Base-by-base conservation (phyloP, 2,888 invertebrate genomes). In the Hartigia nigra region DNA sequence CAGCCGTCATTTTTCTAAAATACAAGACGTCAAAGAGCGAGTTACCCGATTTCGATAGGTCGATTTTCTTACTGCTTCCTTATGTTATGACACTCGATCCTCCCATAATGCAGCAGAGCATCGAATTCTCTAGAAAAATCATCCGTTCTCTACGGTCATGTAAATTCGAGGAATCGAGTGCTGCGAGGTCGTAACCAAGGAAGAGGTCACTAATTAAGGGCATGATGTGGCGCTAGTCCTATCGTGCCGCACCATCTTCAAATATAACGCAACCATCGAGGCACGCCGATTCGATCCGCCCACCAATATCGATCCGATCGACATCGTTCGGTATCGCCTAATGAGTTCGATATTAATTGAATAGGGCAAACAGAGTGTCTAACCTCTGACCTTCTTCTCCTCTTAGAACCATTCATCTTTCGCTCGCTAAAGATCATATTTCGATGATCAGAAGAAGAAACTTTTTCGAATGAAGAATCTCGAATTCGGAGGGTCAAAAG, bases 141-240 rank as follows among this genome's bases (percentile, higher is more conserved):
- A 55, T 55, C 23, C 23, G 14, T 23, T 9, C 55, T 55, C 55
- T 23, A 5, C 4, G 9, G 55, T 9, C 55, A 55, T 23, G 55
- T 55, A 55, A 9, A 55, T 55, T 55, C 55, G 55, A 55, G 23
- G 55, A 55, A 55, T 55, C 23, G 55, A 5, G 23, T 55, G 55
- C 55, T 55, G 55, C 55, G 55, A 55, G 55, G 55, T 55, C 55
- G 55, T 9, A 9, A 9, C 9, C 23, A 3, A 75, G 31, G 55
- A 3, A 75, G 31, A 75, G 75, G 75, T 75, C 75, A 75, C 37
- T 75, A 75, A 75, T 75, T 75, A 75, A 75, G 75, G 37, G 31
- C 75, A 37, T 75, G 75, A 75, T 37, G 75, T n/a, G 75, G 37
- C 34, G 37, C 75, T 75, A 37, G 75, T 36, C 31, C 31, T 75